Conservation (phyloP, 2,888 invertebrate species). For the Mactromeris polynyma region DNA sequence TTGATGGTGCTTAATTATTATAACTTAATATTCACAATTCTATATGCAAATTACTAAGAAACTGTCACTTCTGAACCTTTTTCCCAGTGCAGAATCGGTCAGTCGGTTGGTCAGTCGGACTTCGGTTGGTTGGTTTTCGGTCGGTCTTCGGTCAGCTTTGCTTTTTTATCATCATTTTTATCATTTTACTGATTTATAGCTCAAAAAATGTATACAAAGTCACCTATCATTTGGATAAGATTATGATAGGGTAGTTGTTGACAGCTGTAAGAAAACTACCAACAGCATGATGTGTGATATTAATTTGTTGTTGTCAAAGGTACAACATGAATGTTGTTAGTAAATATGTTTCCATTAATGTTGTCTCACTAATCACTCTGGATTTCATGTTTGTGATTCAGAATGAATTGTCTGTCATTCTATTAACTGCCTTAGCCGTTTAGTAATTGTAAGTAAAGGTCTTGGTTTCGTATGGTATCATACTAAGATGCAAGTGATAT, state of each 20-base stretch:
- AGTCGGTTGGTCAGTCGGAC: too few relatives aligned
- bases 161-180: too few relatives aligned
- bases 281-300: neutral
- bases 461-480: neutral
- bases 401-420: neutral
- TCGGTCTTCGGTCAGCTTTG: too few relatives aligned
- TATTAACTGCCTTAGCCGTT: neutral
- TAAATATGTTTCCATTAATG: neutral
- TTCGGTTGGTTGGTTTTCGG: too few relatives aligned
- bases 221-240: too few relatives aligned
- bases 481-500: neutral
- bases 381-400: neutral
- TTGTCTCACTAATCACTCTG: neutral
- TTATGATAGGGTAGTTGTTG: neutral
- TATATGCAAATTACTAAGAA: too few relatives aligned
- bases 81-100: too few relatives aligned
- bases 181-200: too few relatives aligned
- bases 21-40: too few relatives aligned
- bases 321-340: neutral
- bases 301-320: constrained; percentile 4
- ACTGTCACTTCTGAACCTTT: too few relatives aligned
- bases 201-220: too few relatives aligned
- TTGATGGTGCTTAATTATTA: too few relatives aligned
- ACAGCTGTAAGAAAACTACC: neutral
- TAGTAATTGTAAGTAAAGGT: neutral